Evolutionary conservation across 2,797 vertebrate species (phyloP).

Genomic region (Hipposideros larvatus): DNA sequence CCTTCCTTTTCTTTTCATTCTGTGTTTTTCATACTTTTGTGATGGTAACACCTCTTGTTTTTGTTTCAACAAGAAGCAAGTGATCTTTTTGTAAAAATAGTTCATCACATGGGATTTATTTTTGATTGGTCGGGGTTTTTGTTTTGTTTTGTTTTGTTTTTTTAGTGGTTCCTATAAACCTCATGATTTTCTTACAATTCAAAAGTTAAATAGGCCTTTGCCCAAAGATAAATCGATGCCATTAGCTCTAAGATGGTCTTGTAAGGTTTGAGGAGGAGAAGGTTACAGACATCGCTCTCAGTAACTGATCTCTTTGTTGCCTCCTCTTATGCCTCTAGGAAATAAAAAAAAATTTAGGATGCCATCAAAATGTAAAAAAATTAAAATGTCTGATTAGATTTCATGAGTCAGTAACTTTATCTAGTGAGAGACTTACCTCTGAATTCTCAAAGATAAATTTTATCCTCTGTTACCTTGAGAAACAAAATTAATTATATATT

Average conservation of each 20-base stretch:
- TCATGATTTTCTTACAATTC: background rate
- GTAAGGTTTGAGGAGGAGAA: background rate
- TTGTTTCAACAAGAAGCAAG: slow-evolving; percentile 4
- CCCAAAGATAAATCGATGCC: background rate
- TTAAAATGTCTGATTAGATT: slow-evolving; percentile 2
- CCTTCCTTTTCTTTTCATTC: background rate
- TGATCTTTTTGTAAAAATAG: slow-evolving; percentile 23
- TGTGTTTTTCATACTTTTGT: background rate
- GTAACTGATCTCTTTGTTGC: background rate
- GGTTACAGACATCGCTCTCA: background rate
- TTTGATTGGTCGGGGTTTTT: background rate
- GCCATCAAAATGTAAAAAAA: background rate
- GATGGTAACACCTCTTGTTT: background rate
- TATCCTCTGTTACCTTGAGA: slow-evolving; percentile 59
- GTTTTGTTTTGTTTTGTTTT: background rate
- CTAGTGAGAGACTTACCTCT: slow-evolving; percentile 38
- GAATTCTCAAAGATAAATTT: slow-evolving; percentile 45
- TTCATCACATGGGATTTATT: background rate
- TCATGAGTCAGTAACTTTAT: slow-evolving; percentile 2
- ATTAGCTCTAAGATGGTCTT: background rate
- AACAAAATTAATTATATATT: slow-evolving; percentile 72
- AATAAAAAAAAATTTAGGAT: background rate
- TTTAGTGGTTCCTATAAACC: slow-evolving; percentile 32
- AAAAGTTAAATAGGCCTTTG: background rate
- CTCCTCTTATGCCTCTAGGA: background rate